A percentile compares a stretch with the other conserved stretches of the same genome.
These are phyloP conservation scores for Hemistola chrysoprasaria DNA, from an alignment of 2,888 invertebrate genomes.

Conservation along the genomic window DNA sequence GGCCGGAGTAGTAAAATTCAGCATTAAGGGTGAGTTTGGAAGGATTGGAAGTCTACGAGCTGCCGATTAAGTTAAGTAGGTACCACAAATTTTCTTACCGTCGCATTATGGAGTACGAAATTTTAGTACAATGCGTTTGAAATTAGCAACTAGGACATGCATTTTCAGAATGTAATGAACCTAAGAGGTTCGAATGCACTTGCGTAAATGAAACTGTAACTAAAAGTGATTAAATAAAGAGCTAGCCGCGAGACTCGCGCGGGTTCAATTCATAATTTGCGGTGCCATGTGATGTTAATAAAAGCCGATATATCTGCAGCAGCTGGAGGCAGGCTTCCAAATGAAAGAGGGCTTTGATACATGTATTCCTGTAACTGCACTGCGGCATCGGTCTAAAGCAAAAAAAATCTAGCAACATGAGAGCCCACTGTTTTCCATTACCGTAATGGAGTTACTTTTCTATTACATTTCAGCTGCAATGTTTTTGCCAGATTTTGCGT, in stretches of 20 bases:
- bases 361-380: constrained; percentile 72
- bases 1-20: constrained; percentile 20
- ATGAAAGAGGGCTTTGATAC: constrained; percentile 74
- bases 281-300: constrained; percentile 57
- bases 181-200: not conserved
- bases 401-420: constrained; percentile 58
- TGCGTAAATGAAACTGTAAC: not conserved
- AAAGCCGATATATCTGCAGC: constrained; percentile 60
- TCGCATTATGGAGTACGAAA: too few relatives aligned
- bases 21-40: constrained; percentile 14
- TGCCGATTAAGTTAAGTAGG: constrained; percentile 17
- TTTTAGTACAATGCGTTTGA: too few relatives aligned
- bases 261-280: constrained; percentile 54
- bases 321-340: constrained; percentile 51
- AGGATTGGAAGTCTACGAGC: constrained; percentile 8
- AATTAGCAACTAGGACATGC: too few relatives aligned
- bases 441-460: constrained; percentile 70
- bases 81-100: constrained; percentile 5
- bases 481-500: constrained; percentile 38
- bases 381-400: constrained; percentile 64
- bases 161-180: too few relatives aligned
- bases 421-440: constrained; percentile 75
- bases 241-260: constrained; percentile 24
- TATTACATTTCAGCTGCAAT: constrained; percentile 60
- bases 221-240: constrained; percentile 39